Evolutionary conservation across 2,113 vertebrate species (phyloP), one percentile per base, ranked within the genome.

Genomic region (Cyanoliseus patagonus): DNA sequence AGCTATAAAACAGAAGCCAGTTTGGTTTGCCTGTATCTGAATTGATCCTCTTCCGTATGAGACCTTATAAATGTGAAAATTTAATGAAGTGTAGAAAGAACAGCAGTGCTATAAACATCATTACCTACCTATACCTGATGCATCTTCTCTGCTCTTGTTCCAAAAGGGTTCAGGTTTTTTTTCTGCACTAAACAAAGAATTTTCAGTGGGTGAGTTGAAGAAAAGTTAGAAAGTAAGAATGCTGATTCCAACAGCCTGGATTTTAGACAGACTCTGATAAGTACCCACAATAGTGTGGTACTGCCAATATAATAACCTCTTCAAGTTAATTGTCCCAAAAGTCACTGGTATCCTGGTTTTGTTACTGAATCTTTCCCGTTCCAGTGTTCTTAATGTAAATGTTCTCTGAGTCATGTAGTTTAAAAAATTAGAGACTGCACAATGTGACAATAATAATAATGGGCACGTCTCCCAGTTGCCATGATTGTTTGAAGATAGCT

Each of bases 251-350:
- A 20, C 74, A 74, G 35, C 19, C 33, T 90, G 35, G 22, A 75
- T 72, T 77, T 91, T 47, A 86, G 28, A 62, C 27, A 91, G 28
- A 10, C 57, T 91, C 57, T 85, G 30, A 24, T 90, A 79, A 76
- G 55, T 82, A 57, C 31, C 33, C 61, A 49, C 33, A 61, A 5
- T 63, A 44, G 13, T 13, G 22, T 24, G 41, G 6, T 61, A 84
- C 5, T 92, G 70, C 59, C 83, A 89, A 87, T 35, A n/a, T 24
- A 90, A 82, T 82, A 81, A 92, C 41, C 39, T 91, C 88, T 94
- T 74, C 35, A 80, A 75, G 22, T 72, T 75, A 62, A 88, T 95
- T 91, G 80, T 82, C 63, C 81, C 78, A 37, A 74, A 91, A 81
- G 55, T 93, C 61, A 51, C 16, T 8, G 33, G 4, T 66, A 35